Percentiles rank a stretch among this genome's conserved stretches.
Evolutionary conservation across 2,797 vertebrate species (phyloP).

Genomic region (Aythya fuligula): DNA sequence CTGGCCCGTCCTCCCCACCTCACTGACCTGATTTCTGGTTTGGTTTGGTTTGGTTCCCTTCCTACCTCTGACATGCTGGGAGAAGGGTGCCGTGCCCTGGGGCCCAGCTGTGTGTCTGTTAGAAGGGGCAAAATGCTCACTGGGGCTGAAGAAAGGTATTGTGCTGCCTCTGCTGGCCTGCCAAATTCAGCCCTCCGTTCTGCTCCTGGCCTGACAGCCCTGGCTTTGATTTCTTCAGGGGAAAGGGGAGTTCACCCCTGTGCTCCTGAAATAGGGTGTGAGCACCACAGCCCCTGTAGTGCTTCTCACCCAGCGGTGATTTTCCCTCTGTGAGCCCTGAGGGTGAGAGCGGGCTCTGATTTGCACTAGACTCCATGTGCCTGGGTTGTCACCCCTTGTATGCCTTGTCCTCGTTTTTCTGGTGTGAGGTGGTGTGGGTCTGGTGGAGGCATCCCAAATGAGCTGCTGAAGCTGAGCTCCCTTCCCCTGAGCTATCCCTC

Average conservation of each 20-base stretch:
- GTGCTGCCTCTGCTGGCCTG: not conserved
- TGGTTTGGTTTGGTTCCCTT: not conserved
- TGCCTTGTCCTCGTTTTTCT: not conserved
- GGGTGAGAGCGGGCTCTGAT: rapidly evolving
- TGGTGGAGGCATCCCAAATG: not conserved
- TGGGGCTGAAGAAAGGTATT: not conserved
- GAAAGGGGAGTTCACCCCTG: not conserved
- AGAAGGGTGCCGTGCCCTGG: not conserved
- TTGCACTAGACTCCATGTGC: rapidly evolving
- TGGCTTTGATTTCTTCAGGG: not conserved
- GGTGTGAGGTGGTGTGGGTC: not conserved
- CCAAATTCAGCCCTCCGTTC: not conserved
- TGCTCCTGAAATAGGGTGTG: not conserved
- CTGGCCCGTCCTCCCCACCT: not conserved
- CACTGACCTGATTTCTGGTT: not conserved
- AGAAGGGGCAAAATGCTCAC: not conserved
- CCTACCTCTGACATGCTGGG: not conserved
- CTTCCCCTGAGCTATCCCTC: not conserved
- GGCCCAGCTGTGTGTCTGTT: not conserved
- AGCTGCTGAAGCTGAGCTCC: not conserved
- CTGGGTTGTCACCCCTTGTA: not conserved
- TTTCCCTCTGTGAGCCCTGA: not conserved
- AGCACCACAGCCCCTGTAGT: not conserved
- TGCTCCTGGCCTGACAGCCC: not conserved
- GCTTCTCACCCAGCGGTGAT: not conserved